Evolutionary conservation across 2,888 invertebrate genomes (phyloP).

Genomic region (Troides helena): DNA sequence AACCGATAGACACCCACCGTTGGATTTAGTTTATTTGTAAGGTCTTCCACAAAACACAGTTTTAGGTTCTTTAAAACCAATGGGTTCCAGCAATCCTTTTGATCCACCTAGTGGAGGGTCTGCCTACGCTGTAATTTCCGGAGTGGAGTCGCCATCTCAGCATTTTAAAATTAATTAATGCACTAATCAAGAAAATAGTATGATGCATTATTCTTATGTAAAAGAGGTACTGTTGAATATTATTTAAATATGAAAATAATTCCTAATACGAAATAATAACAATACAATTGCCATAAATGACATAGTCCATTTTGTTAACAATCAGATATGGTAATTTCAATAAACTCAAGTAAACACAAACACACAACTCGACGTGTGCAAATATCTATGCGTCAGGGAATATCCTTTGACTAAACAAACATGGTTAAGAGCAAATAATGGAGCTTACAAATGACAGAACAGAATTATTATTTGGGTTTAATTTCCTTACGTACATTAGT

Average conservation of each 20-base stretch:
- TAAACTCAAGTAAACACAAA: slow-evolving; percentile 14
- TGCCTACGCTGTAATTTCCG: too few relatives aligned
- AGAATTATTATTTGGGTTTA: slow-evolving; percentile 18
- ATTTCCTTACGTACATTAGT: slow-evolving; percentile 7
- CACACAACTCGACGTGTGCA: slow-evolving; percentile 13
- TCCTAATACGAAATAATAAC: background rate
- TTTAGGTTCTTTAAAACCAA: too few relatives aligned
- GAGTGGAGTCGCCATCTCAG: too few relatives aligned
- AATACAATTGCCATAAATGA: background rate
- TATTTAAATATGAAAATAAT: background rate
- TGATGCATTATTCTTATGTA: too few relatives aligned
- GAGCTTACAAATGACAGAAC: slow-evolving; percentile 6
- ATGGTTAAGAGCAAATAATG: slow-evolving; percentile 13
- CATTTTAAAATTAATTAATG: too few relatives aligned
- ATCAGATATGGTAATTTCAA: slow-evolving; percentile 18
- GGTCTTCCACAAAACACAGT: too few relatives aligned
- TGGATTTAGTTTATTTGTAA: too few relatives aligned
- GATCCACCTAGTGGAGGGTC: too few relatives aligned
- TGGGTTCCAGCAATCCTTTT: too few relatives aligned
- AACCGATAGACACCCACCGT: too few relatives aligned
- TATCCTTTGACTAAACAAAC: slow-evolving; percentile 27
- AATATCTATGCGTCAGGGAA: slow-evolving; percentile 24
- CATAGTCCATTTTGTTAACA: background rate
- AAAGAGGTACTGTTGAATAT: too few relatives aligned
- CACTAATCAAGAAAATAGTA: too few relatives aligned